These are phyloP conservation scores for Drosophila rellima DNA, from an alignment of 2,888 invertebrate genomes.

Conservation along the genomic window DNA sequence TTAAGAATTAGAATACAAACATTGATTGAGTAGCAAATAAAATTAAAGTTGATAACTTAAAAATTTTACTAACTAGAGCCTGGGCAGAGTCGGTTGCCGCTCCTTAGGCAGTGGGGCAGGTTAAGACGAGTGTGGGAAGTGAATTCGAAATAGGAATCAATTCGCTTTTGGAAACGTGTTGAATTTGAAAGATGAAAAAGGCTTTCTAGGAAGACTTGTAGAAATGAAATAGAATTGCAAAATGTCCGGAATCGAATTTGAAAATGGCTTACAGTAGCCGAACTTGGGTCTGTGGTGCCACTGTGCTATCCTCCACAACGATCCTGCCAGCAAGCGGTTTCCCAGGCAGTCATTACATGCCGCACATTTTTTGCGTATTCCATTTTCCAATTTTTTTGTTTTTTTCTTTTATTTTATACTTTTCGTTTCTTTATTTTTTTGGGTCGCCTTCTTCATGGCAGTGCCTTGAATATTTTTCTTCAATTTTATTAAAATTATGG, in stretches of 20 bases:
- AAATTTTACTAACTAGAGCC: too few relatives aligned
- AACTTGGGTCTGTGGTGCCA: not conserved
- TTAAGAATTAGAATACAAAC: too few relatives aligned
- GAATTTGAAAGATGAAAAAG: too few relatives aligned
- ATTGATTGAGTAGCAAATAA: too few relatives aligned
- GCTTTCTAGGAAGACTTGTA: too few relatives aligned
- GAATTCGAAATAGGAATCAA: too few relatives aligned
- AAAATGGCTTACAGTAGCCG: not conserved
- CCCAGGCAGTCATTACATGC: conserved; percentile 60
- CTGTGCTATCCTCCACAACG: conserved; percentile 7
- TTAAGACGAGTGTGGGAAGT: too few relatives aligned
- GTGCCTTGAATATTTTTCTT: conserved; percentile 77
- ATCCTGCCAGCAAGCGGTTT: conserved; percentile 26
- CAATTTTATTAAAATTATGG: conserved; percentile 82
- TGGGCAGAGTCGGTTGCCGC: too few relatives aligned
- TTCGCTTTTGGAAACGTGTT: too few relatives aligned
- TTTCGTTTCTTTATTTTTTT: conserved; percentile 35
- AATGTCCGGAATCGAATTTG: not conserved
- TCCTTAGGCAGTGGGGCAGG: too few relatives aligned
- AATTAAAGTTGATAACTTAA: too few relatives aligned
- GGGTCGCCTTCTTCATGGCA: conserved; percentile 25
- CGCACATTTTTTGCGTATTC: conserved; percentile 61
- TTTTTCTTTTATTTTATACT: conserved; percentile 3
- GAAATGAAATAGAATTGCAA: not conserved
- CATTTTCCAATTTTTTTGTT: conserved; percentile 51